A percentile compares a stretch with the other conserved stretches of the same genome.
phyloP scores from a whole-genome alignment of 2,888 invertebrate species.

The Limenitis camilla region DNA sequence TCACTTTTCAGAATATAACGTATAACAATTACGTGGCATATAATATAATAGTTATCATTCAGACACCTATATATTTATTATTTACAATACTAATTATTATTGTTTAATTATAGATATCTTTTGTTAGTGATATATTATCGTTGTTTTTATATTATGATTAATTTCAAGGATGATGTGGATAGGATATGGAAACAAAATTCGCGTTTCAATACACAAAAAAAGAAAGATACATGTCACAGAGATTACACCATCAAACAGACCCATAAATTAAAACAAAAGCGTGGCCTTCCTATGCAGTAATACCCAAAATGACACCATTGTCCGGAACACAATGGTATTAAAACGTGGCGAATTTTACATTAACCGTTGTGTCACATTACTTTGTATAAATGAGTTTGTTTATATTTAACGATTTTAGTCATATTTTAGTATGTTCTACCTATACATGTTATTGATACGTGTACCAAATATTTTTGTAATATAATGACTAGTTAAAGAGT shows the following conservation, averaged over 20 bases:
- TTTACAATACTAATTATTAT: too few relatives aligned
- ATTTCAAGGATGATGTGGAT: too few relatives aligned
- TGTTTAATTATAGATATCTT: too few relatives aligned
- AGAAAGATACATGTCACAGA: not conserved
- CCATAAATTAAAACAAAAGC: constrained; percentile 12
- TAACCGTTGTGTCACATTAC: constrained; percentile 15
- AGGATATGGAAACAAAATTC: too few relatives aligned
- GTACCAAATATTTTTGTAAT: too few relatives aligned
- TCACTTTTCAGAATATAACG: constrained; percentile 9
- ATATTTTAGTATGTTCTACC: too few relatives aligned
- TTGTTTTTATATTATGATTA: too few relatives aligned
- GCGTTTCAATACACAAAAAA: too few relatives aligned
- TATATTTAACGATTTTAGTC: not conserved
- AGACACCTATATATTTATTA: not conserved
- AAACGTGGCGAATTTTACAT: constrained; percentile 29
- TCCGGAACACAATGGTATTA: constrained; percentile 50
- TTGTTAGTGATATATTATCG: too few relatives aligned
- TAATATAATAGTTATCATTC: not conserved
- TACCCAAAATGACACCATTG: constrained; percentile 42
- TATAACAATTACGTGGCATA: not conserved
- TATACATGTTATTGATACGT: too few relatives aligned
- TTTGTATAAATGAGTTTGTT: constrained; percentile 7
- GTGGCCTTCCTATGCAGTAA: constrained; percentile 22
- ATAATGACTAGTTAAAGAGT: too few relatives aligned
- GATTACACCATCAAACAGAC: not conserved